Evolutionary conservation across 2,113 vertebrate genomes (phyloP).

Genomic region (Prochilodus magdalenae): DNA sequence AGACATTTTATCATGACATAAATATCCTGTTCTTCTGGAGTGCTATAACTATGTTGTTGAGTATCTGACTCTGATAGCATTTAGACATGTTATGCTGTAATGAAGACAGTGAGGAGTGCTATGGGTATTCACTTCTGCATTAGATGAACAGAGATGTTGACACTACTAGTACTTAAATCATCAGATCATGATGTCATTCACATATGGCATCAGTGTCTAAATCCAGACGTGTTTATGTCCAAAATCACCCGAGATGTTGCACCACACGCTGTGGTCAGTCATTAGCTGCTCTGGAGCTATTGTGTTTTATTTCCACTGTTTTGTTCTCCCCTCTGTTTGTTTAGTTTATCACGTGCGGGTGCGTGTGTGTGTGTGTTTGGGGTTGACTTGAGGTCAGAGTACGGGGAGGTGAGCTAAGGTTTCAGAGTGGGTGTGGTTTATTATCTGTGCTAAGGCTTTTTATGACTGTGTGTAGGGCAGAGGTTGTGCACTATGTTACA

Average conservation of each 20-base stretch:
- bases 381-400: constrained; percentile 8
- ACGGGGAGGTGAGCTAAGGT: constrained; percentile 16
- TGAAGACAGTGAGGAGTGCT: no score
- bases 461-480: background rate
- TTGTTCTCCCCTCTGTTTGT: background rate
- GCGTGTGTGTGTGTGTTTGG: background rate
- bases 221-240: no score
- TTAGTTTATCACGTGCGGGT: background rate
- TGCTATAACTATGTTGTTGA: no score
- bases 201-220: no score
- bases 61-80: no score
- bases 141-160: no score
- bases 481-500: background rate
- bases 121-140: no score
- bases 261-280: background rate
- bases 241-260: background rate
- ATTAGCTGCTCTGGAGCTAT: background rate
- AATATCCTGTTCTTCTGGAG: no score
- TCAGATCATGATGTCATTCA: no score
- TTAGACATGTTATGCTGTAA: no score
- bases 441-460: background rate
- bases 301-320: background rate
- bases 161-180: no score
- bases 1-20: no score
- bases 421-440: background rate